Base-by-base conservation (phyloP, 1,140 invertebrate species). In the Drosophila virilis region DNA sequence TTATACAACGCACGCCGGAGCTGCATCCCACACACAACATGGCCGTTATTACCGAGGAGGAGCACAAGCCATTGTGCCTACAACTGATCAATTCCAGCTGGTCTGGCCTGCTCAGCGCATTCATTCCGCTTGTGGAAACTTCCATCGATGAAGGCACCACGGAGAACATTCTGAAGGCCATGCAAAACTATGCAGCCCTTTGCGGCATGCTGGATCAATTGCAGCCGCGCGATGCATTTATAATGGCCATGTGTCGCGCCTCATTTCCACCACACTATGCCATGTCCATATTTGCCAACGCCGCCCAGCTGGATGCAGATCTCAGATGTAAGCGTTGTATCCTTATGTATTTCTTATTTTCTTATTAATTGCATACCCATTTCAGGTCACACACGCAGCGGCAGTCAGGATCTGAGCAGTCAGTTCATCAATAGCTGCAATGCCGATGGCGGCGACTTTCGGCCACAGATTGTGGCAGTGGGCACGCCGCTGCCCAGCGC, bases 251-350 rank as follows among this genome's bases (percentile, higher is more conserved):
- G 82, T 99, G 98, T 92, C 97, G 98, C 92, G 97, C 97, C 4
- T 98, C 98, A 0, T 93, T 99, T 65, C 98, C 98, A 3, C 97
- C 97, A 8, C 97, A 98, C 93, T 99, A 99, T 93, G 97, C 97
- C 12, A 94, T 98, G 67, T 97, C 97, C 7, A 96, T 98, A 37
- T 94, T 98, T 50, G 83, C 90, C 55, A 92, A 91, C 42, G 79
- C 58, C 15, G 64, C 50, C 15, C 89, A 92, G 58, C 54, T 77
- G 28, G 90, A 91, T 38, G 82, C 60, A 1, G 91, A 91, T 80
- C 68, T 93, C 15, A 89, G 93, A 80, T 86, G 92, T 90, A 77
- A 68, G 68, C 60, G 0, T 7, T 28, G 33, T 17, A 15, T 17
- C 8, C n/a, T 17, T 15, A 33, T 9, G 2, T 33, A 9, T 33